These are phyloP conservation scores for Spermophilus dauricus DNA, from an alignment of 2,113 vertebrate genomes.

Conservation along the genomic window DNA sequence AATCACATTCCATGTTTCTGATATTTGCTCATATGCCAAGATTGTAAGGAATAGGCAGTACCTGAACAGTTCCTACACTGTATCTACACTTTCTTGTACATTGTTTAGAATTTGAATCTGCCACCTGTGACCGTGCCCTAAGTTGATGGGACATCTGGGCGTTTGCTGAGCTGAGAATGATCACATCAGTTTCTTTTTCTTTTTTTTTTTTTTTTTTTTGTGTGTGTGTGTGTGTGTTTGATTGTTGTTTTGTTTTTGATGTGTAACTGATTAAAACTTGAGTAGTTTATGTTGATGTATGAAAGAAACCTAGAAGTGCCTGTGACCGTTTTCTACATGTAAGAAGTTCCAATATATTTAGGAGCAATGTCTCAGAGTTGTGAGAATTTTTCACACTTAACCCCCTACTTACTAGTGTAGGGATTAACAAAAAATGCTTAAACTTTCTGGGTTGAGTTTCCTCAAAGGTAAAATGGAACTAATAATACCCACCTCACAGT, in stretches of 20 bases:
- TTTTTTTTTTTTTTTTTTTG: too few relatives aligned
- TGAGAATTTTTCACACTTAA: constrained; percentile 43
- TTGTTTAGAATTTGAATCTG: neutral
- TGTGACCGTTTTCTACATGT: neutral
- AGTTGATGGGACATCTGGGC: neutral
- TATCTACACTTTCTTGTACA: neutral
- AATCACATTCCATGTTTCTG: neutral
- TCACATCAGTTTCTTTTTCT: neutral
- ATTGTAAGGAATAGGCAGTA: constrained; percentile 1
- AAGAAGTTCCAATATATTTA: constrained; percentile 19
- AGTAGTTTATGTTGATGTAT: constrained; percentile 14
- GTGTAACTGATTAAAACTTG: neutral
- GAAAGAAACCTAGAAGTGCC: neutral
- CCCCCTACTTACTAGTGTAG: neutral
- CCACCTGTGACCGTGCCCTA: neutral
- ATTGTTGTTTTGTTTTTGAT: neutral
- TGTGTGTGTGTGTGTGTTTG: too few relatives aligned
- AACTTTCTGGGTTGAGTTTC: constrained; percentile 44
- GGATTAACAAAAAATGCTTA: neutral
- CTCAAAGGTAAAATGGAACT: constrained; percentile 29
- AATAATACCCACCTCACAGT: neutral
- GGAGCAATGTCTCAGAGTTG: neutral
- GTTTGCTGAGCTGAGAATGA: neutral
- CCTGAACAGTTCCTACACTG: neutral
- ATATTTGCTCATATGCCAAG: neutral